Base-by-base conservation (phyloP, 64 coral and sea anemone genomes). In the Montipora foliosa region DNA sequence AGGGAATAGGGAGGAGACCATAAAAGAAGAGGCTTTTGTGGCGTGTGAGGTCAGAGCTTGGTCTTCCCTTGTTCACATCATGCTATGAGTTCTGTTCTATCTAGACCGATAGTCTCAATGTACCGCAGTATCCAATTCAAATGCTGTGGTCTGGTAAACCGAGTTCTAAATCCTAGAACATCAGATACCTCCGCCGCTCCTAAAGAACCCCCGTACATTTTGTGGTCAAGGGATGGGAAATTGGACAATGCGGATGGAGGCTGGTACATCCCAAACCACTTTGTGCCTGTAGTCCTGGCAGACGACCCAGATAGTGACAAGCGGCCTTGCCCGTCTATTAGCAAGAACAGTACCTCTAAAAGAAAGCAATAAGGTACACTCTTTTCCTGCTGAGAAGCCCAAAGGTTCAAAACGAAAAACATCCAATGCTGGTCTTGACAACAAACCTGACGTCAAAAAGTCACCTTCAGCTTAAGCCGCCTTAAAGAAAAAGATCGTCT, bases 231-330 rank as follows among this genome's bases (percentile, higher is more conserved):
- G 57, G 44, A 20, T 50, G 48, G 79, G 3, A 59, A 59, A 29
- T 55, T 52, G 48, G 49, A 59, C 57, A 50, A 50, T 59, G 19
- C 2, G 49, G 4, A 21, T 50, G 79, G 48, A 81, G 19, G 24
- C 79, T 81, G 79, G 79, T 81, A 81, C 48, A 21, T 20, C 3
- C 79, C 79, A 55, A 81, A 81, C 79, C 79, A 81, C 57, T 81
- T 81, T 59, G 57, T 81, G 49, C 79, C 79, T 21, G 48, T 81
- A 21, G 57, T 81, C 79, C 48, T 59, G 20, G 48, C 79, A 55
- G 48, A 59, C 79, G 57, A 81, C 29, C 67, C 67, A 10, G 67
- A 71, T 71, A 71, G 67, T 71, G 67, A 71, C 67, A 71, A 71
- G 67, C 67, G 20, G 67, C 67, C 15, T 71, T 71, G 3, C 5